Conservation (phyloP, 2,888 invertebrate species). For the Drosophila aldrichi region DNA sequence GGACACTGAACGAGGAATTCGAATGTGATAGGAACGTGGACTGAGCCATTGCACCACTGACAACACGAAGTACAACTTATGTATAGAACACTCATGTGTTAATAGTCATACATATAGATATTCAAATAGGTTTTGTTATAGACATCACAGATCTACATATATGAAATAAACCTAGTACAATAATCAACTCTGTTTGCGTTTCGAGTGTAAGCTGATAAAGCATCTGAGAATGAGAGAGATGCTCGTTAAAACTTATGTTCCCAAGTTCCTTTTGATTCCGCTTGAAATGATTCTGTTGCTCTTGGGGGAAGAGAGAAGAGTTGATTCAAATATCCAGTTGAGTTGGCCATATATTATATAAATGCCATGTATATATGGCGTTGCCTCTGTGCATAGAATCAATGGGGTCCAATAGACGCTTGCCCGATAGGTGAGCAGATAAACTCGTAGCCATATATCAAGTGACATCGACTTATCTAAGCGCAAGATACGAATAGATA, state of each 20-base stretch:
- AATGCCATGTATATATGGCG: no score
- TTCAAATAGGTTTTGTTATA: not conserved
- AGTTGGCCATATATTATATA: not conserved
- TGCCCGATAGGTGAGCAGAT: constrained; percentile 4
- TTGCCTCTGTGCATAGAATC: not conserved
- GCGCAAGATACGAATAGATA: constrained; percentile 7
- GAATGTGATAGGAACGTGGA: constrained; percentile 31
- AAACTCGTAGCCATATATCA: constrained; percentile 12
- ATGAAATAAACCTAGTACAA: constrained; percentile 14
- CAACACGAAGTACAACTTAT: constrained; percentile 44
- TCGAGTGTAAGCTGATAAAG: not conserved
- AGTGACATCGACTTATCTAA: constrained; percentile 11
- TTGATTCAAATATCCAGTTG: not conserved
- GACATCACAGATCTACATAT: not conserved
- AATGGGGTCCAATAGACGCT: not conserved
- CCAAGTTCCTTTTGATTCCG: not conserved
- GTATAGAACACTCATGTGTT: constrained; percentile 9
- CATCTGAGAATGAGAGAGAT: not conserved
- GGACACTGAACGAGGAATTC: not conserved
- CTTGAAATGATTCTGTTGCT: not conserved
- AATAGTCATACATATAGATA: not conserved
- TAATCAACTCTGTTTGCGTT: constrained; percentile 21
- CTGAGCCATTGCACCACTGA: constrained; percentile 38
- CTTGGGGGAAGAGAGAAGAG: no score
- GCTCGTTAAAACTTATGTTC: no score